A percentile compares a stretch with the other conserved stretches of the same genome.
Evolutionary conservation across 2,888 invertebrate species (phyloP).

Genomic region (Calameuta filiformis): DNA sequence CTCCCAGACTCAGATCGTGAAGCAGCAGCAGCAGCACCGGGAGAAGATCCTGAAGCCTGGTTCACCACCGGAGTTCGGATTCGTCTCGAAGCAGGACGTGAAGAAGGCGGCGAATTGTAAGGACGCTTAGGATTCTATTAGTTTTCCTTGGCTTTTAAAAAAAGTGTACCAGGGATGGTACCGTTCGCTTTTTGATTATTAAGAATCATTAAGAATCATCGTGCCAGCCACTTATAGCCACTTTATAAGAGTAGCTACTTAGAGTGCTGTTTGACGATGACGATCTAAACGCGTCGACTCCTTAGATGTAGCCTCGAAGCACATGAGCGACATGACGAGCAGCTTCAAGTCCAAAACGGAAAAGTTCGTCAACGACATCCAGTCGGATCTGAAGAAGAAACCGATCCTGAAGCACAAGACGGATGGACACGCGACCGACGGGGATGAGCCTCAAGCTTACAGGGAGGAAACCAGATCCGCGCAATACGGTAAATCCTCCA

Average conservation of each 20-base stretch:
- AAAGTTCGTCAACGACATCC: constrained; percentile 75
- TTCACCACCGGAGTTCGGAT: constrained; percentile 73
- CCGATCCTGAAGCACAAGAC: constrained; percentile 67
- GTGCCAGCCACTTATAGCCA: too few species aligned
- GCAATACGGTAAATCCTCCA: constrained; percentile 72
- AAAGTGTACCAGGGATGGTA: too few species aligned
- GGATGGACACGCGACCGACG: constrained; percentile 64
- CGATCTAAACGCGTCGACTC: constrained; percentile 20
- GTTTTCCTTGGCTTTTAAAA: too few species aligned
- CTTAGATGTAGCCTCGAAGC: constrained; percentile 71
- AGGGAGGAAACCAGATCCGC: constrained; percentile 77
- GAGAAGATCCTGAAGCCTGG: constrained; percentile 66
- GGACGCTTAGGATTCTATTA: constrained; percentile 23
- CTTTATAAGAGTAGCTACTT: too few species aligned
- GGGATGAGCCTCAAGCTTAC: constrained; percentile 75
- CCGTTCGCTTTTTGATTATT: too few species aligned
- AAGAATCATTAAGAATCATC: too few species aligned
- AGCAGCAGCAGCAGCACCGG: constrained; percentile 4
- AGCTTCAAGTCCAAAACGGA: constrained; percentile 77
- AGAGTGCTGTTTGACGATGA: too few species aligned
- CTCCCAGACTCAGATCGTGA: constrained; percentile 27
- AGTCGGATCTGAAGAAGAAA: constrained; percentile 70
- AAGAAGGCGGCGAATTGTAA: constrained; percentile 61
- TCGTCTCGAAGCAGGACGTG: constrained; percentile 62
- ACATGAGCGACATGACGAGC: constrained; percentile 75